Base-by-base conservation (phyloP, 1,140 invertebrate species). In the Brachionus plicatilis region DNA sequence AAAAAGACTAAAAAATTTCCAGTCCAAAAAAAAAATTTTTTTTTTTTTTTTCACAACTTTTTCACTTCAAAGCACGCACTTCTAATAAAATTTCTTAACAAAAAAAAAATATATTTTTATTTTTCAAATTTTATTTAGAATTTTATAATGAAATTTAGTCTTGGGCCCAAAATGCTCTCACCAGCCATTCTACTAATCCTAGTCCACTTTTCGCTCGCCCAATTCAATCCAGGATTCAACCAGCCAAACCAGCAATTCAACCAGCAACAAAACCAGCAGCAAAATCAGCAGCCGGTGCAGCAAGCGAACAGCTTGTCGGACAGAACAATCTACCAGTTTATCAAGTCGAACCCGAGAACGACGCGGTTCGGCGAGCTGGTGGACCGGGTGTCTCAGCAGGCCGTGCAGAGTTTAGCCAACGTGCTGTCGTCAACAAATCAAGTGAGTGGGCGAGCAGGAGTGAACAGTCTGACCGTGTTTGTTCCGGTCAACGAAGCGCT, bases 401-500 rank as follows among this genome's bases (percentile, higher is more conserved):
- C 43, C 11, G 43, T 50, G 43, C 72, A 76, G 50, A 50, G 43
- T 14, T 27, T 76, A 8, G 20, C 27, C 17, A 76, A 50, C 45
- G 45, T 76, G 11, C 11, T 76, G 20, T 76, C 72, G 0, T 45
- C 41, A 6, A 50, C 27, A 14, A 37, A 76, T 29, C 72, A 72
- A 43, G n/a, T 43, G 17, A 8, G 27, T 9, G 68, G 68, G 0
- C 68, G 68, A 17, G 68, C 68, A 20, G 68, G 68, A 17, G 33
- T 43, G 4, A 50, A 47, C 12, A 45, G 43, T 7, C 20, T 76
- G 27, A 82, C 79, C 24, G 79, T 65, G 29, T 82, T 82, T 82
- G 79, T 82, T 2, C 79, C 79, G 0, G 11, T 65, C 8, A 82
- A 82, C 37, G 79, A 82, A 43, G 79, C 79, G 1, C 11, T 82